Conservation (phyloP, 2,797 vertebrate species). For the Galago senegalensis region DNA sequence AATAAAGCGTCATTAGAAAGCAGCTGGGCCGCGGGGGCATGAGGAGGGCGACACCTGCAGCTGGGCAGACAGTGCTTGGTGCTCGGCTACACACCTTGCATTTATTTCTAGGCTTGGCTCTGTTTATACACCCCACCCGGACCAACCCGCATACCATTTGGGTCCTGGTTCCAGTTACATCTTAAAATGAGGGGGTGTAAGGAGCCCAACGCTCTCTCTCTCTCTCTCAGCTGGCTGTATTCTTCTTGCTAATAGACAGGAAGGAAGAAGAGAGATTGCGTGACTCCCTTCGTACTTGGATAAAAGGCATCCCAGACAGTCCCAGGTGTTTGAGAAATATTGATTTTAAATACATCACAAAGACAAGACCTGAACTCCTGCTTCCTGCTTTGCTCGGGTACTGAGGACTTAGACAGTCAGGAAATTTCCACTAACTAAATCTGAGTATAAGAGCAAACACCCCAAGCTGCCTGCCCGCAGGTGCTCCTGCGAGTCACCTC, state of each 20-base stretch:
- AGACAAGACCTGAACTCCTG: not conserved
- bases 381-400: not conserved
- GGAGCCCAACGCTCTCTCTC: not conserved
- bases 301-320: not conserved
- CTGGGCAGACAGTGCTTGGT: conserved; percentile 78
- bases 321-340: not conserved
- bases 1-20: conserved; percentile 72
- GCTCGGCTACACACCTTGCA: conserved; percentile 58
- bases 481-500: no score
- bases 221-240: not conserved
- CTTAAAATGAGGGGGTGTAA: conserved; percentile 51
- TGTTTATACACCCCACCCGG: conserved; percentile 64
- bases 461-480: not conserved
- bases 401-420: not conserved
- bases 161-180: conserved; percentile 55
- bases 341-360: not conserved
- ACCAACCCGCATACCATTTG: conserved; percentile 63
- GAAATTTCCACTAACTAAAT: conserved; percentile 6
- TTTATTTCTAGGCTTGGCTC: conserved; percentile 69
- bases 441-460: not conserved
- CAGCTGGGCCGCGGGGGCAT: conserved; percentile 66
- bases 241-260: conserved; percentile 28
- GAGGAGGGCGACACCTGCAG: conserved; percentile 71
- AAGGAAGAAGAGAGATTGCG: conserved; percentile 22
- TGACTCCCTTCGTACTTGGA: not conserved